Evolutionary conservation across 2,888 invertebrate species (phyloP), one percentile per base, ranked within the genome.

Genomic region (Torymus aiolomorphi): DNA sequence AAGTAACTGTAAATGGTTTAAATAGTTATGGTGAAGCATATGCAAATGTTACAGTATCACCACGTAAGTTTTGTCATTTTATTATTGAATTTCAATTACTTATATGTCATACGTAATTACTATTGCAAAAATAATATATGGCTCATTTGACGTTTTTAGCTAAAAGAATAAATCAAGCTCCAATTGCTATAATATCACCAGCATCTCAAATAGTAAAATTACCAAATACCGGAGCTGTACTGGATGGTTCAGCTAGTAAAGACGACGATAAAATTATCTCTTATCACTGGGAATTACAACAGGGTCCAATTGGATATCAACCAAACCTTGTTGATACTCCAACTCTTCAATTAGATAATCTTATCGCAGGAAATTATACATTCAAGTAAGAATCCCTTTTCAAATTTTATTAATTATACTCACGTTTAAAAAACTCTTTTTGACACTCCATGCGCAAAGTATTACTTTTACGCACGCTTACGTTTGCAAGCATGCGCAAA

Each of bases 201-300:
- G 93, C 94, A 2, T 93, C 94, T 56, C 97, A 97, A 90, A 95
- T 95, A 11, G 96, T 98, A 10, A 96, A 97, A 86, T 92, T 97
- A 83, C 97, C 98, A 0, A 98, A 97, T 85, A 96, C 96, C 0
- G 96, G 95, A 62, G 97, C 97, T 0, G 96, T 98, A 49, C 92
- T 98, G 49, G 98, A 98, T 90, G 98, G 94, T 61, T 93, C 93
- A 1, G 89, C 95, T 0, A 96, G 96, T 86, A 94, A 92, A 88
- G 96, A 96, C 84, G 97, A 98, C 87, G 96, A 96, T 87, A 94
- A 94, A 81, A 96, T 98, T 82, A 93, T 95, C 83, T 94, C 94
- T 0, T 98, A 96, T 94, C 96, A 96, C 88, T 98, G 98, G 98
- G 97, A 98, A 89, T 91, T 97, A 52, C 95, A 96, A 54, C 95